These are phyloP conservation scores for Nesidiocoris tenuis DNA, from an alignment of 2,888 invertebrate genomes.

Conservation along the genomic window DNA sequence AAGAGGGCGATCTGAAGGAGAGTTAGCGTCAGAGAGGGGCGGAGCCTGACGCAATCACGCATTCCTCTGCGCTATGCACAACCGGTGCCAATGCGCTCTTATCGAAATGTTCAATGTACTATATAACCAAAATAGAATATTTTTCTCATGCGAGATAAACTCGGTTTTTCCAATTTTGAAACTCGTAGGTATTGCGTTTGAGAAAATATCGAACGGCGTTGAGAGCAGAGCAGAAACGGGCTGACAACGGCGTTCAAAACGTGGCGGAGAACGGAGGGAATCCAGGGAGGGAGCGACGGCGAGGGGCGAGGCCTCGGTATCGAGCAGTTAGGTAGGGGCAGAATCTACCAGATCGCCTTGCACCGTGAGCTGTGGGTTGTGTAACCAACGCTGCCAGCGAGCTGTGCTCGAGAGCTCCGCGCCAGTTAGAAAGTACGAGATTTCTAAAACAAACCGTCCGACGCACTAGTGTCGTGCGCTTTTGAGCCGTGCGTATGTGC, in stretches of 20 bases:
- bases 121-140: no score
- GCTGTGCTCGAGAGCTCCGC: conserved; percentile 11
- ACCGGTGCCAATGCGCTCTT: not conserved
- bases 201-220: not conserved
- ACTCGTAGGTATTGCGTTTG: not conserved
- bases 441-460: conserved; percentile 32
- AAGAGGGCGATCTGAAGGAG: not conserved
- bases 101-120: no score
- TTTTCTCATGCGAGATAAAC: not conserved
- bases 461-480: conserved; percentile 1
- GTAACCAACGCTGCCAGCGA: no score
- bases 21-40: not conserved
- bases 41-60: not conserved
- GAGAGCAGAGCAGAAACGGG: not conserved
- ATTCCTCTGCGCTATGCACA: not conserved
- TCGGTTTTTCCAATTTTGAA: not conserved
- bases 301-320: conserved; percentile 12
- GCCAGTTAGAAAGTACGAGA: conserved; percentile 28
- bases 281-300: conserved; percentile 7
- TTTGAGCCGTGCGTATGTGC: no score
- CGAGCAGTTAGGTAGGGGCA: not conserved
- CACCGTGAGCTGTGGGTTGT: conserved; percentile 19
- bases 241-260: conserved; percentile 9
- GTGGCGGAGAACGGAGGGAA: not conserved
- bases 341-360: conserved; percentile 8